These are phyloP conservation scores for Henricia sp. DNA, from an alignment of 53 echinoderm and acorn worm genomes.

Conservation along the genomic window DNA sequence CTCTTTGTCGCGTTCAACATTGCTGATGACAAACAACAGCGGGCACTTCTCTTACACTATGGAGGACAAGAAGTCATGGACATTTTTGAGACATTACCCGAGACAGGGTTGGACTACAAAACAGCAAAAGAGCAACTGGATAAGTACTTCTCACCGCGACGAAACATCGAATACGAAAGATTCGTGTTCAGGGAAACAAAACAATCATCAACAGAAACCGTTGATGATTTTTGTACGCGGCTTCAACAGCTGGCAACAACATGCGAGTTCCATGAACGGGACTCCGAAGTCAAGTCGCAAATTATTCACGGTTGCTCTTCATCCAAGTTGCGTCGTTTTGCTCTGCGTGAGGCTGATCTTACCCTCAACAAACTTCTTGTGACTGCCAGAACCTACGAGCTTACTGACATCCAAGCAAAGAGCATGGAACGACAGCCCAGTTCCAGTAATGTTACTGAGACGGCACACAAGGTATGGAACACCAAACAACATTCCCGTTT, in stretches of 20 bases:
- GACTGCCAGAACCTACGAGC: slow-evolving; percentile 4
- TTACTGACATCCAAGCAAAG: background rate
- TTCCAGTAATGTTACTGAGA: background rate
- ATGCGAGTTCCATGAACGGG: slow-evolving; percentile 20
- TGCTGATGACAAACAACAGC: slow-evolving; percentile 51
- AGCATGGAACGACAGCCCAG: slow-evolving; percentile 1
- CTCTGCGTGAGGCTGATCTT: slow-evolving; percentile 12
- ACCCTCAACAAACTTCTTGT: background rate
- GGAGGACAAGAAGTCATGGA: slow-evolving; percentile 47
- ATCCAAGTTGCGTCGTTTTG: slow-evolving; percentile 10
- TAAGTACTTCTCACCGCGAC: slow-evolving; percentile 15
- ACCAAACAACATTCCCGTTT: background rate
- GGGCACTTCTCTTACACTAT: slow-evolving; percentile 59
- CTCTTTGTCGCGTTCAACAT: slow-evolving; percentile 58
- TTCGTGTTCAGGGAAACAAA: slow-evolving; percentile 22
- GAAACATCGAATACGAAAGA: slow-evolving; percentile 28
- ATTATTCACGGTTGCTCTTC: background rate
- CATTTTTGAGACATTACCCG: slow-evolving; percentile 45
- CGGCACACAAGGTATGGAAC: background rate
- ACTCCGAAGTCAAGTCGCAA: background rate
- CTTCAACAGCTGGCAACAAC: slow-evolving; percentile 22
- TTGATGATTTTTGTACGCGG: slow-evolving; percentile 24
- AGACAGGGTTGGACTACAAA: slow-evolving; percentile 24
- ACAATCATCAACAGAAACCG: slow-evolving; percentile 24
- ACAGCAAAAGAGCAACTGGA: slow-evolving; percentile 38